A percentile compares a stretch with the other conserved stretches of the same genome.
phyloP scores from a whole-genome alignment of 1,140 invertebrate genomes.

The Stratiolaelaps scimitus region DNA sequence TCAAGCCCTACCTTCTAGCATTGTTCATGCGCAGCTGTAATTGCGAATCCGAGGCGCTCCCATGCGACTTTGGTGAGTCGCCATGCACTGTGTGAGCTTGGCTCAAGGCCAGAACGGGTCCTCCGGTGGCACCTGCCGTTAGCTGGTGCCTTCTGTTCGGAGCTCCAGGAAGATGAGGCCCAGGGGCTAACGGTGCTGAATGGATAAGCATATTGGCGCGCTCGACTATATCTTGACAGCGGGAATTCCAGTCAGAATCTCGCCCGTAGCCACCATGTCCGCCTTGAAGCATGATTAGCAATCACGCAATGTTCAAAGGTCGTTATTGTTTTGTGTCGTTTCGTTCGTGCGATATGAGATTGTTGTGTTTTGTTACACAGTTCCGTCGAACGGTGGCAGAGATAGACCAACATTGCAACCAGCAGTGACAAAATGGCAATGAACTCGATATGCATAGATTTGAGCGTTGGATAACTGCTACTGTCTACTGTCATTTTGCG shows the following conservation, averaged over 20 bases:
- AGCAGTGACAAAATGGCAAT: not conserved
- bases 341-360: too few relatives aligned
- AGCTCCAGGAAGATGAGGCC: constrained; percentile 12
- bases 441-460: not conserved
- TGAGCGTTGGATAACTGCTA: too few relatives aligned
- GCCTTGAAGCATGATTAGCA: constrained; percentile 34
- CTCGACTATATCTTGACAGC: constrained; percentile 42
- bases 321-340: too few relatives aligned
- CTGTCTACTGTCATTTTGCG: too few relatives aligned
- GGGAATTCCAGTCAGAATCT: constrained; percentile 42
- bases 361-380: too few relatives aligned
- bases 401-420: too few relatives aligned
- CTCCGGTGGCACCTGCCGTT: too few relatives aligned
- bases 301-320: too few relatives aligned
- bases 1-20: too few relatives aligned
- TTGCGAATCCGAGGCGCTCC: not conserved
- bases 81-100: not conserved
- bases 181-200: constrained; percentile 11
- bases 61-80: not conserved
- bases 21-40: not conserved
- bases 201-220: constrained; percentile 21
- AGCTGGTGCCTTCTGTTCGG: not conserved
- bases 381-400: too few relatives aligned
- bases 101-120: too few relatives aligned
- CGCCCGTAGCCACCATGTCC: constrained; percentile 45